These are phyloP conservation scores for Lasioglossum marginatum DNA, from an alignment of 2,888 invertebrate species.

Conservation along the genomic window DNA sequence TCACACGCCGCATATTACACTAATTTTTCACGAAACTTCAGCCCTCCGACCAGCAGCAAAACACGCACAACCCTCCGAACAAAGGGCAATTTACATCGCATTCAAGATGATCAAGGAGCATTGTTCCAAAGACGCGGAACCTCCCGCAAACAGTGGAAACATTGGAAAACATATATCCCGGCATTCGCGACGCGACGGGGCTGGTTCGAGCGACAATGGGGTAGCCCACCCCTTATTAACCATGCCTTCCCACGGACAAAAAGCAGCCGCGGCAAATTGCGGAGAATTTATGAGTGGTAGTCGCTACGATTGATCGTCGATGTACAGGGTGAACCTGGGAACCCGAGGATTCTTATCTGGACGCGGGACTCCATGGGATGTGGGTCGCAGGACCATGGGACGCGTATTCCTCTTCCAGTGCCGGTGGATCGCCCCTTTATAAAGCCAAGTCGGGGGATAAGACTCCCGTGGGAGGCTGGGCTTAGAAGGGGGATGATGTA, in stretches of 20 bases:
- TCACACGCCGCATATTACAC: too few species aligned
- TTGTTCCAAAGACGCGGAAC: not conserved
- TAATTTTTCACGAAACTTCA: too few species aligned
- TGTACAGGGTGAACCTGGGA: not conserved
- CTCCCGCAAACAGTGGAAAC: not conserved
- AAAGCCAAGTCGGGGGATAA: conserved; percentile 74
- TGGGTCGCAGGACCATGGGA: conserved; percentile 50
- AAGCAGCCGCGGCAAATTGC: conserved; percentile 35
- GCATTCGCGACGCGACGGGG: not conserved
- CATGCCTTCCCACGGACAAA: conserved; percentile 35
- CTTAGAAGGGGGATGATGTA: conserved; percentile 74
- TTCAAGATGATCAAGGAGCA: not conserved
- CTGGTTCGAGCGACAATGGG: not conserved
- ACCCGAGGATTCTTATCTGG: conserved; percentile 66
- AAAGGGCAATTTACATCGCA: not conserved
- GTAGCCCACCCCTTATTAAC: not conserved
- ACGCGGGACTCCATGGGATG: conserved; percentile 47
- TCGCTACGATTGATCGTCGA: not conserved
- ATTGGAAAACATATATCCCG: not conserved
- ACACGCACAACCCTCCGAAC: not conserved
- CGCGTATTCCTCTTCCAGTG: conserved; percentile 38
- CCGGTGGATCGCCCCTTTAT: conserved; percentile 66
- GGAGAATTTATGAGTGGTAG: conserved; percentile 33
- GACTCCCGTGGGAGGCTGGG: conserved; percentile 72
- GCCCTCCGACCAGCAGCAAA: too few species aligned